Percentiles rank a stretch among this genome's conserved stretches.
Evolutionary conservation across 1,140 invertebrate species (phyloP).

Genomic region (Chlorops oryzae): DNA sequence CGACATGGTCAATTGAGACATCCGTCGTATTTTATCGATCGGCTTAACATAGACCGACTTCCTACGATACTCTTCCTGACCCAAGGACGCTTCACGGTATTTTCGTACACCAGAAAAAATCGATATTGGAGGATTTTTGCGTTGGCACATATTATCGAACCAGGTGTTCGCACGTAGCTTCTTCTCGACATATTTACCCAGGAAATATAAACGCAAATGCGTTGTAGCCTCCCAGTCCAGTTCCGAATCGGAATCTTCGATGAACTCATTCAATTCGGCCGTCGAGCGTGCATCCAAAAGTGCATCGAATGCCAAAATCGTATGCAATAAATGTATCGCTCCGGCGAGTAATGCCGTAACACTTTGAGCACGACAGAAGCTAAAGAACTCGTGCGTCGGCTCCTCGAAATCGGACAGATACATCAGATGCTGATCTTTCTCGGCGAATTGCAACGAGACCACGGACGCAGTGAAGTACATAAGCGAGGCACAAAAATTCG

Average conservation of each 20-base stretch:
- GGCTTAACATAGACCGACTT: too few species aligned
- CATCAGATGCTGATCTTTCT: conserved; percentile 17
- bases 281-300: too few species aligned
- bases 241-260: too few species aligned
- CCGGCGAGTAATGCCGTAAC: conserved; percentile 20
- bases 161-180: conserved; percentile 1
- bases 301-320: conserved; percentile 13
- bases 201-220: conserved; percentile 8
- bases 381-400: conserved; percentile 11
- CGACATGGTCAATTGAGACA: too few species aligned
- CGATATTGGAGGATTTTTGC: too few species aligned
- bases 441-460: conserved; percentile 16
- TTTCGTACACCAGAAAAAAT: too few species aligned
- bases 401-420: conserved; percentile 18
- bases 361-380: conserved; percentile 21
- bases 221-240: too few species aligned
- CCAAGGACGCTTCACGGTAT: too few species aligned
- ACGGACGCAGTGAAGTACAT: conserved; percentile 8
- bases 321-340: conserved; percentile 25
- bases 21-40: too few species aligned
- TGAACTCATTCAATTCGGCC: too few species aligned
- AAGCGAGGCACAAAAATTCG: conserved; percentile 18
- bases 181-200: neutral
- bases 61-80: too few species aligned
- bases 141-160: too few species aligned